phyloP scores from a whole-genome alignment of 2,888 invertebrate genomes.

The Lasioglossum lativentre region DNA sequence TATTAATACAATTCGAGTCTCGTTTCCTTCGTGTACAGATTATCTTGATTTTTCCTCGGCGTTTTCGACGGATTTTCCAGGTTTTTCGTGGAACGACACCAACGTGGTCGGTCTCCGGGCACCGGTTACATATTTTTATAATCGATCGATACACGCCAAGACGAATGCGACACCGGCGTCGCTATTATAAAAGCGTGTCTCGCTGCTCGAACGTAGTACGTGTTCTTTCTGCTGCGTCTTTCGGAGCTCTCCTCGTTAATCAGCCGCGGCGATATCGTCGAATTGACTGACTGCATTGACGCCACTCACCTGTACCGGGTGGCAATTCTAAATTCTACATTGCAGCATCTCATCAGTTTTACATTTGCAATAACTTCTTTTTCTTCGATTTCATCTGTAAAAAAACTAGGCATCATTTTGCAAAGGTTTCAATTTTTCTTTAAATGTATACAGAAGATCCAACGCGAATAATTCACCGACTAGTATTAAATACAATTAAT shows the following conservation, averaged over 20 bases:
- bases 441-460: too few species aligned
- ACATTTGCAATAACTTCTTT: neutral
- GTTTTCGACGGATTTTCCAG: neutral
- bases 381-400: neutral
- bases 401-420: neutral
- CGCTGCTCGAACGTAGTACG: neutral
- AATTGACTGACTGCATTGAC: neutral
- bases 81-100: neutral
- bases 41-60: too few species aligned
- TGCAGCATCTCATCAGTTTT: neutral
- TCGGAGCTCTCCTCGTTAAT: neutral
- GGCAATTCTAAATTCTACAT: neutral
- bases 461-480: too few species aligned
- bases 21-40: too few species aligned
- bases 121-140: slow-evolving; percentile 59
- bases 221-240: slow-evolving; percentile 3
- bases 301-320: neutral
- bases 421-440: neutral
- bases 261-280: neutral
- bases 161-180: slow-evolving; percentile 54
- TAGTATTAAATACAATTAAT: too few species aligned
- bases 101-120: slow-evolving; percentile 1
- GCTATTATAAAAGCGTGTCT: slow-evolving; percentile 57
- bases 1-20: too few species aligned
- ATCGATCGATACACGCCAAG: slow-evolving; percentile 67